Conservation (phyloP, 2,113 vertebrate genomes). For the Zosterops borbonicus region DNA sequence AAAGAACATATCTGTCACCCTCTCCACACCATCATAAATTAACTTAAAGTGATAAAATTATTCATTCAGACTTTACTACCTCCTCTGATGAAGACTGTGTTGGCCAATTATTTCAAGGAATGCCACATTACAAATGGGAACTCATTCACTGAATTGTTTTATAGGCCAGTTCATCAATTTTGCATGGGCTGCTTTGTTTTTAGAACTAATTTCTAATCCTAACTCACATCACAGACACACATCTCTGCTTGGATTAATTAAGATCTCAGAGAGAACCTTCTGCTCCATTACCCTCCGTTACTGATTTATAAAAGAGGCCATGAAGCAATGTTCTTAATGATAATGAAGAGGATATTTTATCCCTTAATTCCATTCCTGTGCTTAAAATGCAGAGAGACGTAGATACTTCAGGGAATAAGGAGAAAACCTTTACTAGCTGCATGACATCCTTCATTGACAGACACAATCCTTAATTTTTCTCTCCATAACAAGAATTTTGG, state of each 20-base stretch:
- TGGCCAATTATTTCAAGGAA: constrained; percentile 33
- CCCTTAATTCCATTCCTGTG: neutral
- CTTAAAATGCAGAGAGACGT: neutral
- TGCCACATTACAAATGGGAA: neutral
- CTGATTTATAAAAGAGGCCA: constrained; percentile 18
- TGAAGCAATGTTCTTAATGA: constrained; percentile 34
- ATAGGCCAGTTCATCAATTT: constrained; percentile 9
- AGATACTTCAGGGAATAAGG: neutral
- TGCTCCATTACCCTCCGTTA: constrained; percentile 40
- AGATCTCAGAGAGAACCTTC: constrained; percentile 20
- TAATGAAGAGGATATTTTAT: neutral
- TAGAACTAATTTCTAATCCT: constrained; percentile 31
- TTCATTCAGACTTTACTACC: constrained; percentile 15
- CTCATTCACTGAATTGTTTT: constrained; percentile 19
- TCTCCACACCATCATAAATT: neutral
- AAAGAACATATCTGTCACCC: neutral
- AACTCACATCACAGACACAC: constrained; percentile 14
- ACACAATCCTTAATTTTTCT: neutral
- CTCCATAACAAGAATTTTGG: neutral
- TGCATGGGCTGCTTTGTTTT: constrained; percentile 19
- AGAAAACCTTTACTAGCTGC: neutral
- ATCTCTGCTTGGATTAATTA: constrained; percentile 47
- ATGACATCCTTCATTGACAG: neutral
- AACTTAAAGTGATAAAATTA: neutral
- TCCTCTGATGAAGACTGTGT: neutral